Conservation (phyloP, 2,113 vertebrate species). For the Corydoras maculifer region DNA sequence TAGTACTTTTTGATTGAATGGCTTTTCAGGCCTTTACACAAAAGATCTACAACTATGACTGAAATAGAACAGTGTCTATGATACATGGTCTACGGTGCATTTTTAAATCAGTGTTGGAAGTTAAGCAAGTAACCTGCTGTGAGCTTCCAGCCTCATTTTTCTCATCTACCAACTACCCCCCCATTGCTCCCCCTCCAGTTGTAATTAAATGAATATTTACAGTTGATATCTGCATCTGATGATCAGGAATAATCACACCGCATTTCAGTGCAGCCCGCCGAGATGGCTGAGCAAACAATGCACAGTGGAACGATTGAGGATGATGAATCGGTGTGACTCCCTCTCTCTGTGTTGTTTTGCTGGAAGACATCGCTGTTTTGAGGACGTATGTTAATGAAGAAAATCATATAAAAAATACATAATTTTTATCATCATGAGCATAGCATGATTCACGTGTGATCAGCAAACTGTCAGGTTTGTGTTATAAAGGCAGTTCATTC, state of each 20-base stretch:
- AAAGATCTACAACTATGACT: too few species aligned
- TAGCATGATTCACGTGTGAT: too few species aligned
- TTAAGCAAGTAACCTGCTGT: conserved; percentile 1
- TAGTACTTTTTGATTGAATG: too few species aligned
- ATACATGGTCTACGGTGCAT: too few species aligned
- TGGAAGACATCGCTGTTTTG: background rate
- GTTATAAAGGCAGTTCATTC: too few species aligned
- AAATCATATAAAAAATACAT: background rate
- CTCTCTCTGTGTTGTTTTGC: conserved; percentile 15
- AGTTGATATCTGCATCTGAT: conserved; percentile 35
- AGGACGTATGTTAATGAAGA: too few species aligned
- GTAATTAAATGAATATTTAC: conserved; percentile 40
- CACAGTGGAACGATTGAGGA: conserved; percentile 8
- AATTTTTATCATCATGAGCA: background rate
- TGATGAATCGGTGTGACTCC: background rate
- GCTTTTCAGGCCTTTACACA: too few species aligned
- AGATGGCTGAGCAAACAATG: conserved; percentile 44
- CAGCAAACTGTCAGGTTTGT: too few species aligned
- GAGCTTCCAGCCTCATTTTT: conserved; percentile 19
- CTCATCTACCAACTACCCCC: conserved; percentile 1
- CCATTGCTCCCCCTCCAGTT: background rate
- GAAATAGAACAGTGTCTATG: too few species aligned
- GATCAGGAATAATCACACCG: conserved; percentile 40
- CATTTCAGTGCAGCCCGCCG: conserved; percentile 37
- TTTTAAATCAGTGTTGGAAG: too few species aligned